phyloP scores from a whole-genome alignment of 2,888 invertebrate species.

The Dione vanillae region DNA sequence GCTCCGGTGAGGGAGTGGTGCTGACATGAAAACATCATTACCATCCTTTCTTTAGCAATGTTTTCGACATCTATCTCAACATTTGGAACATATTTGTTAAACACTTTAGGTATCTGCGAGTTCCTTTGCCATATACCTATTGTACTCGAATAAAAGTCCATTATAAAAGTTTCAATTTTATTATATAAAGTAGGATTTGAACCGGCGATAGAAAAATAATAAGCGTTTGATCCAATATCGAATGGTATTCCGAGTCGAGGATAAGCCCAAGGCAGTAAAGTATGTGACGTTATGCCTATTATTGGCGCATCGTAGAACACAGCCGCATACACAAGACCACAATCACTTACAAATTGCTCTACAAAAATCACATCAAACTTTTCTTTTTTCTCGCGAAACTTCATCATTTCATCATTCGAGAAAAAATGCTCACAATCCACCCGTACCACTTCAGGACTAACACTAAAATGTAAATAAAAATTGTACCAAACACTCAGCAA shows the following conservation, averaged over 20 bases:
- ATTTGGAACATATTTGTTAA: constrained; percentile 69
- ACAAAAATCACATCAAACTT: constrained; percentile 76
- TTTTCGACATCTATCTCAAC: constrained; percentile 74
- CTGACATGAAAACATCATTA: constrained; percentile 84
- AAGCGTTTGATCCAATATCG: constrained; percentile 76
- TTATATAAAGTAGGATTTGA: constrained; percentile 58
- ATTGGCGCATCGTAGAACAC: constrained; percentile 73
- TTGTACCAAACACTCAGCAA: constrained; percentile 50
- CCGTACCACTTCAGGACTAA: constrained; percentile 45
- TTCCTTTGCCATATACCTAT: constrained; percentile 60
- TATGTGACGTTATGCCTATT: constrained; percentile 81
- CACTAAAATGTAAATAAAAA: constrained; percentile 52
- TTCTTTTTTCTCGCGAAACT: constrained; percentile 53
- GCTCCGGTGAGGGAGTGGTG: constrained; percentile 85
- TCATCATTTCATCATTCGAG: constrained; percentile 56
- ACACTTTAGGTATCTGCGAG: constrained; percentile 61
- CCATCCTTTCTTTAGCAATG: constrained; percentile 72
- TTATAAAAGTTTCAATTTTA: constrained; percentile 58
- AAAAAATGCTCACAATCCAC: constrained; percentile 63
- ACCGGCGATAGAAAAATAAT: constrained; percentile 68
- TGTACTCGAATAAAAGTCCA: constrained; percentile 53
- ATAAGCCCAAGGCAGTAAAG: constrained; percentile 76
- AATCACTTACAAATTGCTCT: constrained; percentile 77
- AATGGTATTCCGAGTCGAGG: constrained; percentile 76
- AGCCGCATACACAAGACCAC: constrained; percentile 68